Percentiles rank a stretch among this genome's conserved stretches.
Conservation (phyloP, 2,888 invertebrate species). For the Glyphotaelius pellucidus region DNA sequence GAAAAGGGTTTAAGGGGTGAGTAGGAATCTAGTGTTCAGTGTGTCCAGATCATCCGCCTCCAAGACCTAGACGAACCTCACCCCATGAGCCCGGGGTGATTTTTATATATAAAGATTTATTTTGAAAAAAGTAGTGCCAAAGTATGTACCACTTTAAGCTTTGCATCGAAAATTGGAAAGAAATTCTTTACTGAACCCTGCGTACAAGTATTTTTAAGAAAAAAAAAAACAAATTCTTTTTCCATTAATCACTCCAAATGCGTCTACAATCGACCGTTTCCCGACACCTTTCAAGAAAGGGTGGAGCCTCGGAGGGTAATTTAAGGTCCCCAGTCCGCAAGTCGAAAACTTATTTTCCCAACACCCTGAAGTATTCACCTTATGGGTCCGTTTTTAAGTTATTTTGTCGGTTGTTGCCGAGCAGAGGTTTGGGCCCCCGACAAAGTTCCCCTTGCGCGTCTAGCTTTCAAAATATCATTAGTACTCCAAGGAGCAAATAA, state of each 20-base stretch:
- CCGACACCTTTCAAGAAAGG: conserved; percentile 53
- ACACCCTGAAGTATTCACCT: conserved; percentile 62
- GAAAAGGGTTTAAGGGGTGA: no score
- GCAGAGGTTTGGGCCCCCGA: conserved; percentile 43
- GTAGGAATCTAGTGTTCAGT: no score
- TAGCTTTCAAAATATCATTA: conserved; percentile 66
- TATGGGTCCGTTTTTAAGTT: conserved; percentile 63
- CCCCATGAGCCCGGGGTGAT: no score
- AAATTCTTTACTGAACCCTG: neutral
- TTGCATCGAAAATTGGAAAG: neutral
- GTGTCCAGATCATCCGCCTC: no score
- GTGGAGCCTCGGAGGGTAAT: conserved; percentile 55
- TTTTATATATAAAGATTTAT: no score
- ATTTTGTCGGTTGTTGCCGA: conserved; percentile 60
- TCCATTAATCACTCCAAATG: conserved; percentile 63
- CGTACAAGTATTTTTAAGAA: neutral
- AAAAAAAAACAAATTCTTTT: conserved; percentile 60
- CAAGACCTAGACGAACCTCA: no score
- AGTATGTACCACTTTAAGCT: neutral
- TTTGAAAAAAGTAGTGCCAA: neutral
- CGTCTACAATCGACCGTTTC: conserved; percentile 56
- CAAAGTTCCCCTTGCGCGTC: conserved; percentile 59
- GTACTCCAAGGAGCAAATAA: conserved; percentile 52
- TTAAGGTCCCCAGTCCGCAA: conserved; percentile 61
- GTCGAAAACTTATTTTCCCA: conserved; percentile 63